Conservation (phyloP, 2,888 invertebrate genomes). For the Habrosyne pyritoides region DNA sequence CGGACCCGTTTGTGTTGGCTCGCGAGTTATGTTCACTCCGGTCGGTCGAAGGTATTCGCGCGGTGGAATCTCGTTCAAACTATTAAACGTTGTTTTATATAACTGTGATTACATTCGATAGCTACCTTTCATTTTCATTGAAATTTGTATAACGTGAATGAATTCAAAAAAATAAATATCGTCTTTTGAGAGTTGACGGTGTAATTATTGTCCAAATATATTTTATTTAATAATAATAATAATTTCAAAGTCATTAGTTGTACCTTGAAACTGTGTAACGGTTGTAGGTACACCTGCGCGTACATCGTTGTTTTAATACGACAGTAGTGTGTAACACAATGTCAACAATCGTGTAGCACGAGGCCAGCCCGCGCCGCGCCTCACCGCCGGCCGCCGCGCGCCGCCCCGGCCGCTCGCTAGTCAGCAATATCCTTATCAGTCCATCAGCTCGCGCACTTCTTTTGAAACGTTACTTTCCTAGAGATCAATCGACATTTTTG, state of each 20-base stretch:
- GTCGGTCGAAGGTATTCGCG: neutral
- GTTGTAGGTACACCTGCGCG: neutral
- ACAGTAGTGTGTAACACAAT: too few relatives aligned
- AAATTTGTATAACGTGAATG: too few relatives aligned
- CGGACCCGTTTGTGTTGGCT: slow-evolving; percentile 13
- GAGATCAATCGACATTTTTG: slow-evolving; percentile 1
- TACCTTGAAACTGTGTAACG: too few relatives aligned
- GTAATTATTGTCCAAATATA: too few relatives aligned
- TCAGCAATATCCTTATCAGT: slow-evolving; percentile 1
- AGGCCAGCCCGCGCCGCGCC: neutral
- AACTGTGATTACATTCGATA: neutral
- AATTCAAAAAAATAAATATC: too few relatives aligned
- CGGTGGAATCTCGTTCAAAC: neutral
- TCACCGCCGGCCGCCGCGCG: neutral
- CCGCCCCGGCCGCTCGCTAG: neutral
- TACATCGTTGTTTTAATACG: too few relatives aligned
- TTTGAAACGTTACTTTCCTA: neutral
- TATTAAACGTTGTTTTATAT: neutral
- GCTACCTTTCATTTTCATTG: too few relatives aligned
- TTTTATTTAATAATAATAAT: too few relatives aligned
- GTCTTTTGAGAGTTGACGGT: too few relatives aligned
- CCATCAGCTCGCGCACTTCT: neutral
- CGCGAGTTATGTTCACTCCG: neutral
- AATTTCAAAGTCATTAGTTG: too few relatives aligned
- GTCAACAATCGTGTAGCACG: neutral